A percentile compares a stretch with the other conserved stretches of the same genome.
Conservation (phyloP, 1,140 invertebrate genomes). For the Panagrolaimus sp. region DNA sequence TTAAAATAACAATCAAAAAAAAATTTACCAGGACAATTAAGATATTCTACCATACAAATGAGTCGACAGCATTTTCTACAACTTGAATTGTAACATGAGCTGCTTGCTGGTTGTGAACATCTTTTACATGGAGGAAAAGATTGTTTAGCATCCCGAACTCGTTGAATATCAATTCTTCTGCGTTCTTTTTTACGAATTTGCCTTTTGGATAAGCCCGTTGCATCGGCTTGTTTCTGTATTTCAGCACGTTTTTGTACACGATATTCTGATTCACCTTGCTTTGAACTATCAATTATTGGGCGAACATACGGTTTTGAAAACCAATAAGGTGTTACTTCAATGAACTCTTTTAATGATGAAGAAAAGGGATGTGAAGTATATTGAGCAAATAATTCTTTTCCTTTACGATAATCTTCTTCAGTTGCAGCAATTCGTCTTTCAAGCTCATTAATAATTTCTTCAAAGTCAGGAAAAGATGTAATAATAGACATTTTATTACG, state of each 20-base stretch:
- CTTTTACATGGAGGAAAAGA: conserved; percentile 36
- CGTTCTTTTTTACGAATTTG: conserved; percentile 48
- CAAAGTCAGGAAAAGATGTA: not conserved
- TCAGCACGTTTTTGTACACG: conserved; percentile 39
- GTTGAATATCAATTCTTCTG: conserved; percentile 29
- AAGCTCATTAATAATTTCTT: not conserved
- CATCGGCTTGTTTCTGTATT: conserved; percentile 37
- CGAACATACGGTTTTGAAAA: conserved; percentile 54
- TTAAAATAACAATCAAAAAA: not conserved
- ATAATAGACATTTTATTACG: conserved; percentile 10
- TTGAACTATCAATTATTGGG: conserved; percentile 20
- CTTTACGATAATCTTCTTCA: not conserved
- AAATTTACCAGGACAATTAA: conserved; percentile 31
- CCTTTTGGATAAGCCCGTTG: conserved; percentile 47
- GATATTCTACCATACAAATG: conserved; percentile 25
- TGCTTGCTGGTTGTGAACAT: conserved; percentile 46
- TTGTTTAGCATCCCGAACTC: conserved; percentile 25
- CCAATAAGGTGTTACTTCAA: conserved; percentile 41
- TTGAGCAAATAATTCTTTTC: not conserved
- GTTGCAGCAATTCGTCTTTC: not conserved
- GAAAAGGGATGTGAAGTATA: not conserved
- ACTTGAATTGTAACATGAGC: conserved; percentile 29
- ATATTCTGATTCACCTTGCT: conserved; percentile 26
- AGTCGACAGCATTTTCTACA: conserved; percentile 46
- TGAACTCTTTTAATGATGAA: not conserved